phyloP scores from a whole-genome alignment of 2,113 vertebrate species.

The Tympanuchus pallidicinctus region DNA sequence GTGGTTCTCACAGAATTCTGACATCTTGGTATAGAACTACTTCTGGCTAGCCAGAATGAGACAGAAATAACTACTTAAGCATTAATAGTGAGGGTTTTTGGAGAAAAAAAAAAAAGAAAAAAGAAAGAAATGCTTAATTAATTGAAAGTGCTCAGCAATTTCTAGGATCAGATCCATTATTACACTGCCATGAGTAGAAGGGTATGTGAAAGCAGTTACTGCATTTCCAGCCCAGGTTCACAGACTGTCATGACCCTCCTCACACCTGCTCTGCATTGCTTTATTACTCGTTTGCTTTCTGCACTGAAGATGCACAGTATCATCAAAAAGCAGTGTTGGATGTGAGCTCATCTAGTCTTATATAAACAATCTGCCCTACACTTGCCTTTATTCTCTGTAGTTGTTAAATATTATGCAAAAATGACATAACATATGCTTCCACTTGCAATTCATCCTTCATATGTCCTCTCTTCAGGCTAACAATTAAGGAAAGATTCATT shows the following conservation, averaged over 20 bases:
- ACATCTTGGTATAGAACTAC: not conserved
- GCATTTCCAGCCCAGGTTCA: not conserved
- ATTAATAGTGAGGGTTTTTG: not conserved
- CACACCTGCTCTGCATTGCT: not conserved
- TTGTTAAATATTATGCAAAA: not conserved
- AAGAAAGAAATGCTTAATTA: not conserved
- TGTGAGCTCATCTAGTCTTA: not conserved
- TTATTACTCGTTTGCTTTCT: not conserved
- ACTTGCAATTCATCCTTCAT: not conserved
- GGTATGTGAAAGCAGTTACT: fast-evolving
- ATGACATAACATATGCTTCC: not conserved
- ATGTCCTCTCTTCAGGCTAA: not conserved
- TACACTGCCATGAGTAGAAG: not conserved
- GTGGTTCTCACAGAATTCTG: not conserved
- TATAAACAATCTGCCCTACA: not conserved
- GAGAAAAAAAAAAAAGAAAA: not conserved
- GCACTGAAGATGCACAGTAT: not conserved
- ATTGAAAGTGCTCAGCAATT: not conserved
- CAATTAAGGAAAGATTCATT: not conserved
- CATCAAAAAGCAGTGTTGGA: not conserved
- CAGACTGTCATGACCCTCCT: not conserved
- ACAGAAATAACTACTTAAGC: not conserved
- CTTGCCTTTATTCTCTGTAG: not conserved
- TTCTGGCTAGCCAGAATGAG: not conserved
- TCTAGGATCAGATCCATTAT: not conserved